A percentile compares a stretch with the other conserved stretches of the same genome.
Evolutionary conservation across 2,113 vertebrate genomes (phyloP).

Genomic region (Thalassoma bifasciatum): DNA sequence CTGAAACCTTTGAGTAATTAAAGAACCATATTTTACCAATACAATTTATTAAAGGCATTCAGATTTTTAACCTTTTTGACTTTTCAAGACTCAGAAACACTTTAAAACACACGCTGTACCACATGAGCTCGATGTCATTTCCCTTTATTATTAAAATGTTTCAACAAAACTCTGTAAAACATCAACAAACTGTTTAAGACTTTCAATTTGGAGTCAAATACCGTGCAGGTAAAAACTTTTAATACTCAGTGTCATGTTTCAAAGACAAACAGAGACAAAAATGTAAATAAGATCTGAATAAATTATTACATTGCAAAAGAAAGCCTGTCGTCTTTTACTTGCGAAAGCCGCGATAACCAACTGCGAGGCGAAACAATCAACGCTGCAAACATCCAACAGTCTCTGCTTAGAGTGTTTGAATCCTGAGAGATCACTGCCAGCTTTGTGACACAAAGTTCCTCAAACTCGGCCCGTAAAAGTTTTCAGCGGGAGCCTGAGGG

Average conservation of each 20-base stretch:
- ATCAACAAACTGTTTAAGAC: slow-evolving; percentile 23
- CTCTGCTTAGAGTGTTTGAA: slow-evolving; percentile 39
- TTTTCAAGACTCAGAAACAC: too few species aligned
- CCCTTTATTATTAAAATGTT: slow-evolving; percentile 27
- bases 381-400: slow-evolving; percentile 28
- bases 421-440: slow-evolving; percentile 54
- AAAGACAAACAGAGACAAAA: slow-evolving; percentile 46
- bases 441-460: neutral
- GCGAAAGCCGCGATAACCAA: too few species aligned
- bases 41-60: too few species aligned
- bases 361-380: slow-evolving; percentile 19
- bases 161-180: slow-evolving; percentile 11
- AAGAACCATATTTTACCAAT: too few species aligned
- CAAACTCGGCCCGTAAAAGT: neutral
- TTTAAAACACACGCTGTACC: too few species aligned
- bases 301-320: slow-evolving; percentile 56
- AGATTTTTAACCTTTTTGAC: too few species aligned
- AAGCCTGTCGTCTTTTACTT: too few species aligned
- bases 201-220: neutral
- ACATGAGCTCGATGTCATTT: slow-evolving; percentile 5
- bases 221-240: neutral
- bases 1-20: too few species aligned
- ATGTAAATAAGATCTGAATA: slow-evolving; percentile 71
- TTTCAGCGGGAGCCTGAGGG: neutral
- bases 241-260: slow-evolving; percentile 29